These are phyloP conservation scores for Lates japonicus DNA, from an alignment of 2,797 vertebrate species.

Conservation along the genomic window DNA sequence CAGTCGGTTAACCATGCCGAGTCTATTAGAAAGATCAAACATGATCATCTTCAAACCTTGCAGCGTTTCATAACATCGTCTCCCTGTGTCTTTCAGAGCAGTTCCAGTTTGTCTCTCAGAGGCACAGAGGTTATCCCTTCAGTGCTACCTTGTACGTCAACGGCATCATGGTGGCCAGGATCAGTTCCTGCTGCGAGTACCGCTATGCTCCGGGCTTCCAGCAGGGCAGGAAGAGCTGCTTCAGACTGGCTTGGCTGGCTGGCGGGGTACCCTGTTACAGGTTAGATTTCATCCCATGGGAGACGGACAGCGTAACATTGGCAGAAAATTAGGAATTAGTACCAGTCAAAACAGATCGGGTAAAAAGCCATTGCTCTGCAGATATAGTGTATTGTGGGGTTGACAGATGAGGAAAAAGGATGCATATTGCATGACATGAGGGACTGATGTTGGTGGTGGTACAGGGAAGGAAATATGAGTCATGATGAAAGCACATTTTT, in stretches of 20 bases:
- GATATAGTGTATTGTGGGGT: conserved; percentile 14
- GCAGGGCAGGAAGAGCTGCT: conserved; percentile 87
- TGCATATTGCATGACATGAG: conserved; percentile 45
- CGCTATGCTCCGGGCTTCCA: conserved; percentile 87
- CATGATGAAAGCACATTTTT: conserved; percentile 64
- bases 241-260: conserved; percentile 82
- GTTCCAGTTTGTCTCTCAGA: conserved; percentile 87
- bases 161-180: conserved; percentile 82
- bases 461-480: conserved; percentile 40
- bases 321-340: conserved; percentile 47
- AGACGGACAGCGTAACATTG: background rate
- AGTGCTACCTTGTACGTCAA: conserved; percentile 86
- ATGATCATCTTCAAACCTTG: background rate
- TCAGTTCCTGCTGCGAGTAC: conserved; percentile 90
- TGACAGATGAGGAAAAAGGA: conserved; percentile 23
- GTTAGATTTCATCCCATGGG: conserved; percentile 64
- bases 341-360: conserved; percentile 27
- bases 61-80: background rate
- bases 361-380: conserved; percentile 25
- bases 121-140: conserved; percentile 87
- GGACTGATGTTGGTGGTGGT: conserved; percentile 47
- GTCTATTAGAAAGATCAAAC: conserved; percentile 13
- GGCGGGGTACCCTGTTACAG: conserved; percentile 88
- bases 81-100: conserved; percentile 73
- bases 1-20: background rate